Evolutionary conservation across 1,140 invertebrate species (phyloP), one percentile per base, ranked within the genome.

Genomic region (Palaemon carinicauda): DNA sequence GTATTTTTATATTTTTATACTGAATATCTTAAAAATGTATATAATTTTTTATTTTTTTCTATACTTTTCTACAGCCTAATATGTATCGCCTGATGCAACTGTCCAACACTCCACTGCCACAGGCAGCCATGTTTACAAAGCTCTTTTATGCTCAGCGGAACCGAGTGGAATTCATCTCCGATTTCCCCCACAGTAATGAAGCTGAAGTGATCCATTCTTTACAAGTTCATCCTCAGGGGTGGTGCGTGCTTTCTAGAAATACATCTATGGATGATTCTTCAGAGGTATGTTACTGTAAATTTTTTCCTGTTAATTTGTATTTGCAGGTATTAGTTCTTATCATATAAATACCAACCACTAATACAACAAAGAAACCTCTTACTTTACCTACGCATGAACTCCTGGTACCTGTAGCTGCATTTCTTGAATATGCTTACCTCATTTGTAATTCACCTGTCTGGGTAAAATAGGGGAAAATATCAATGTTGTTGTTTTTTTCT

Each of bases 161-260:
- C 92, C 93, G 97, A 69, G 94, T 98, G 3, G 97, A 98, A 91
- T 95, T 98, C 90, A 94, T 98, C 9, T 95, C 95, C 1, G 97
- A 98, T 92, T 98, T 98, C 91, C 96, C 97, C 0, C 92, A 54
- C 12, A 78, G 50, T 41, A 96, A 97, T 91, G 96, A 97, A 89
- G 96, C 97, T 0, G 96, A 97, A 92, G 95, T 97, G 79, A 96
- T 98, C 89, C 96, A 96, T 89, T 97, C 96, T 21, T 92, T 97
- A 65, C 95, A 97, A 93, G 94, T 98, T 88, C 97, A 98, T 92
- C 97, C 97, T 7, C 95, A 97, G 90, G 96, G 97, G 3, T 97
- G 96, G 95, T 96, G 95, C 91, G 95, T 95, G 15, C 91, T 97
- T 31, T 97, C 96, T 50, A 93, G 97, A 85, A 98, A 98, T 92